Evolutionary conservation across 2,797 vertebrate species (phyloP), one percentile per base, ranked within the genome.

Genomic region (Parauchenoglanis ngamensis): DNA sequence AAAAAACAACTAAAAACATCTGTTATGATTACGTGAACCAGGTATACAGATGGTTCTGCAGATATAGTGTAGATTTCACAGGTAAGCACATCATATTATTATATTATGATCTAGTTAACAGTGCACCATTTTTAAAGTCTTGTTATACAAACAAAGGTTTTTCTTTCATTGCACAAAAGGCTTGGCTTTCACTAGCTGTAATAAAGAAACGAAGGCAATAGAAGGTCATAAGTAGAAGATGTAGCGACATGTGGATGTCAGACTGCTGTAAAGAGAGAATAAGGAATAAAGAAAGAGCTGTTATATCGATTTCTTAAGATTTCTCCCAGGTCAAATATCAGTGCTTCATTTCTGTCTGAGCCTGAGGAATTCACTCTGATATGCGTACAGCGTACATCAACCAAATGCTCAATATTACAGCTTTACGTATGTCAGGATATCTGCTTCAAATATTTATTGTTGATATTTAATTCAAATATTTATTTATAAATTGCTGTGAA

Each of bases 131-230:
- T n/a, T 21, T 13, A 73, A 23, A 12, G 28, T 68, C 44, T 46
- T 72, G 54, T 13, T 73, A 35, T 81, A 59, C 63, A 88, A 61
- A 46, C 72, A 35, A 3, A 83, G 70, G 44, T 44, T 40, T 25
- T 76, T 82, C 52, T 49, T 52, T 17, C n/a, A 2, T 23, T 52
- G n/a, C 40, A 65, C 57, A 82, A 21, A 81, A 81, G 23, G 11
- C 6, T 63, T 46, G 35, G 40, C 80, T 82, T 65, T 82, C 15
- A 52, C n/a, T 52, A 17, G 17, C 11, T 31, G 23, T 35, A 70
- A 83, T 83, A 83, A 83, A 68, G 80, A 82, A 82, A 1, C 65
- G 3, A 82, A n/a, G 44, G 57, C 79, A 82, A 19, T 10, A 65
- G 59, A 65, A 82, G 79, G 79, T 82, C 59, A 63, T 7, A 49